phyloP scores from a whole-genome alignment of 2,888 invertebrate species.

The Mythimna pallens region DNA sequence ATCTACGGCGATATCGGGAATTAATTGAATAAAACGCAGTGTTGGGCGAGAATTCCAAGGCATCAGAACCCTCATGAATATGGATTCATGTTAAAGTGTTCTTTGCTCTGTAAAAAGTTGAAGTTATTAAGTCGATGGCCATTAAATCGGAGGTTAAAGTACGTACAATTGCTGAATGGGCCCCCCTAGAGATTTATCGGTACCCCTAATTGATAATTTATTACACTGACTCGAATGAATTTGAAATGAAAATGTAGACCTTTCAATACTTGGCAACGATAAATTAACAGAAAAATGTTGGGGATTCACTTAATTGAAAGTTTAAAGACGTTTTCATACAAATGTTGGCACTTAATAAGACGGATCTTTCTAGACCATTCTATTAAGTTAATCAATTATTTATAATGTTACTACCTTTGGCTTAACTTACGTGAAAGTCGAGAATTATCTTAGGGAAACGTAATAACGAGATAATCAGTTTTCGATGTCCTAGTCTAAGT shows the following conservation, averaged over 20 bases:
- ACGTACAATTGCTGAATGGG: slow-evolving; percentile 66
- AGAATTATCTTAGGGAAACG: too few relatives aligned
- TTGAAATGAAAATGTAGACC: slow-evolving; percentile 62
- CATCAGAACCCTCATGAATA: slow-evolving; percentile 82
- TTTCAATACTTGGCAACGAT: slow-evolving; percentile 53
- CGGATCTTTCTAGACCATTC: background rate
- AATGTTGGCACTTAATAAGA: slow-evolving; percentile 35
- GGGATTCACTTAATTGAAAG: slow-evolving; percentile 47
- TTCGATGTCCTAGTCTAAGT: too few relatives aligned
- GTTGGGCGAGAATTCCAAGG: slow-evolving; percentile 72
- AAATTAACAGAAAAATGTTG: slow-evolving; percentile 53
- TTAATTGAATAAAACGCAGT: slow-evolving; percentile 88
- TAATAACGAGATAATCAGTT: too few relatives aligned
- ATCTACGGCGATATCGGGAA: slow-evolving; percentile 78
- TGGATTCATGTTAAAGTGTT: slow-evolving; percentile 82
- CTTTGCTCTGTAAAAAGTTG: slow-evolving; percentile 80
- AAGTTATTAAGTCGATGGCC: slow-evolving; percentile 78
- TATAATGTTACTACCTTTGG: background rate
- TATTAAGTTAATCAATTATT: slow-evolving; percentile 9
- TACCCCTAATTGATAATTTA: slow-evolving; percentile 68
- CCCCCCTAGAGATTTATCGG: slow-evolving; percentile 62
- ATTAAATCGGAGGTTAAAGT: slow-evolving; percentile 73
- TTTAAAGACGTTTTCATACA: slow-evolving; percentile 45
- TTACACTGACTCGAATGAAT: slow-evolving; percentile 62
- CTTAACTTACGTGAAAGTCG: too few relatives aligned